Evolutionary conservation across 2,797 vertebrate species (phyloP).

Genomic region (Epinephelus coioides): DNA sequence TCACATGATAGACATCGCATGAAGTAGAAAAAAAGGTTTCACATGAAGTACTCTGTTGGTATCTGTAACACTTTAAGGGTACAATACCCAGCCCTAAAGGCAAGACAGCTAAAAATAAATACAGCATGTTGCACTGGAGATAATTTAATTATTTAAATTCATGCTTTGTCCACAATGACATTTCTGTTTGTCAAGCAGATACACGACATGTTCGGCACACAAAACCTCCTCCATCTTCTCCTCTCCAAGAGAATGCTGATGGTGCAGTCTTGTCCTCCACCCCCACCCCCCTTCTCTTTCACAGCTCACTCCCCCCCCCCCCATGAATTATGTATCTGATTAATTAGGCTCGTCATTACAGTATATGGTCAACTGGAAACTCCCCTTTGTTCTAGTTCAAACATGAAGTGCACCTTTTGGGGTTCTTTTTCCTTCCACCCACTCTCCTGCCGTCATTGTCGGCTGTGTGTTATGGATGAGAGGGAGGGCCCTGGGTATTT

Average conservation of each 20-base stretch:
- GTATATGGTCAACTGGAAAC: conserved; percentile 69
- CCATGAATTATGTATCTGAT: conserved; percentile 81
- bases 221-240: conserved; percentile 27
- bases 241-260: conserved; percentile 64
- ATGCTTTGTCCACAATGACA: conserved; percentile 8
- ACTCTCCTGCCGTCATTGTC: conserved; percentile 46
- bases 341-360: conserved; percentile 79
- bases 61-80: no score
- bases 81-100: no score
- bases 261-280: conserved; percentile 46
- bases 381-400: conserved; percentile 71
- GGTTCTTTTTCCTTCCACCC: not conserved
- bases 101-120: no score
- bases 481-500: conserved; percentile 67
- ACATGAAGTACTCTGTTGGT: no score
- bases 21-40: no score
- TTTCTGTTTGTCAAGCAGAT: conserved; percentile 19
- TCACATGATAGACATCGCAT: no score
- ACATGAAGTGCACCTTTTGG: conserved; percentile 49
- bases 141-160: conserved; percentile 18
- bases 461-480: conserved; percentile 68
- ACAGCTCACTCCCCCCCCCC: conserved; percentile 39
- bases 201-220: conserved; percentile 21
- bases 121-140: not conserved
- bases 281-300: conserved; percentile 27